Evolutionary conservation across 2,113 vertebrate species (phyloP).

Genomic region (Chinchilla lanigera): DNA sequence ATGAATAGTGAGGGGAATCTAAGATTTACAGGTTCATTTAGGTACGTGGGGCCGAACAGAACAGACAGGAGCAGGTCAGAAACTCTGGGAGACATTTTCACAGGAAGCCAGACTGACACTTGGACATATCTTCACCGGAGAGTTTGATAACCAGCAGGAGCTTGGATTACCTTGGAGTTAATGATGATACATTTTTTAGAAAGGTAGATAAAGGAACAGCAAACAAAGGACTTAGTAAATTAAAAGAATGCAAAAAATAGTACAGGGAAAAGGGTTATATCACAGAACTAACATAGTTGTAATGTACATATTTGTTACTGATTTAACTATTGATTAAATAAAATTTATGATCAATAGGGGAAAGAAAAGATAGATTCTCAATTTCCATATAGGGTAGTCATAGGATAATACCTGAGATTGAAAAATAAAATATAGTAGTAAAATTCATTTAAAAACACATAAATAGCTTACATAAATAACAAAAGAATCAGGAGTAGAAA

Average conservation of each 20-base stretch:
- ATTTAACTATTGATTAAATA: conserved; percentile 6
- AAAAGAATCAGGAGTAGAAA: neutral
- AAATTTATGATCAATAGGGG: neutral
- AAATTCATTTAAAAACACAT: conserved; percentile 1
- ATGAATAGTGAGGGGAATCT: too few species aligned
- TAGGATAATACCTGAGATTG: neutral
- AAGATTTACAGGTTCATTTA: neutral
- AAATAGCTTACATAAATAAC: neutral
- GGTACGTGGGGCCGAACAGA: neutral
- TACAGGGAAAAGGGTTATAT: neutral
- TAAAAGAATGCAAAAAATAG: neutral
- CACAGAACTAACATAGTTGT: neutral
- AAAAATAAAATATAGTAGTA: neutral
- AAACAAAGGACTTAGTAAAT: neutral
- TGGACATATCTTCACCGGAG: neutral
- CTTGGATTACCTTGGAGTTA: neutral
- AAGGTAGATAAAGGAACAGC: neutral
- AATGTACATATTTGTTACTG: neutral
- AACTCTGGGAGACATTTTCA: neutral
- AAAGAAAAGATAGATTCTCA: neutral
- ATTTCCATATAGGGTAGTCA: neutral
- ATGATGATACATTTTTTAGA: neutral
- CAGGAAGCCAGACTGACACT: neutral
- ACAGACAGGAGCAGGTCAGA: neutral
- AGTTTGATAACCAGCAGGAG: neutral